These are phyloP conservation scores for Macroglossus sobrinus DNA, from an alignment of 2,113 vertebrate species.

Conservation along the genomic window DNA sequence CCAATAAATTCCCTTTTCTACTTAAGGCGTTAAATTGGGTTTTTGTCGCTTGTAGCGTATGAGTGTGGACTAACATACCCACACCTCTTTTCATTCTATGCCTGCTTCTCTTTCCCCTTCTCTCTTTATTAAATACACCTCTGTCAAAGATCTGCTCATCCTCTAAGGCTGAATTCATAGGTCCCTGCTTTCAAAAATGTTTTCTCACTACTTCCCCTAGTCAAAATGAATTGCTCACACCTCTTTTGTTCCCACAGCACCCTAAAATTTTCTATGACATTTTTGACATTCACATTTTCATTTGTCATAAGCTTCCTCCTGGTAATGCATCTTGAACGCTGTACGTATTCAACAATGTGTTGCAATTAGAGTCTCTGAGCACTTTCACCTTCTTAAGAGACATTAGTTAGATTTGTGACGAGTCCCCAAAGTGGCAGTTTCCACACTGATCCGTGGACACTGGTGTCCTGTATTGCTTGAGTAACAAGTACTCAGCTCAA, in stretches of 20 bases:
- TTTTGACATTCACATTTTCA: neutral
- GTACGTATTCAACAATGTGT: neutral
- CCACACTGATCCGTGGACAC: neutral
- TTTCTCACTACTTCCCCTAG: neutral
- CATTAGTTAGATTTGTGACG: neutral
- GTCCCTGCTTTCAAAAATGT: neutral
- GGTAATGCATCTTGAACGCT: neutral
- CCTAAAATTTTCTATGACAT: neutral
- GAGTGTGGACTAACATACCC: neutral
- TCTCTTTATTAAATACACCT: neutral
- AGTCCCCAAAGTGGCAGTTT: neutral
- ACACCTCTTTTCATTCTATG: neutral
- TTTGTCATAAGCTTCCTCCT: neutral
- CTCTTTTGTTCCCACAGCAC: neutral
- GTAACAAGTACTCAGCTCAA: neutral
- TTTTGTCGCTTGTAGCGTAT: neutral
- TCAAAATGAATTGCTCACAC: neutral
- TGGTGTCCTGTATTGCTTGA: neutral
- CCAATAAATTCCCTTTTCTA: neutral
- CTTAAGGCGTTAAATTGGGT: neutral
- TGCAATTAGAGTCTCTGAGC: neutral
- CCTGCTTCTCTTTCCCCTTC: neutral
- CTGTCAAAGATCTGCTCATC: neutral
- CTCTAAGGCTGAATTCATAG: neutral
- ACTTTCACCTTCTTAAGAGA: neutral